phyloP scores from a whole-genome alignment of 2,113 vertebrate species.

The human region GRCh38 chr12:125723001-125723500 shows the following conservation, averaged over 20 bases:
- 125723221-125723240: not conserved
- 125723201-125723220: not conserved
- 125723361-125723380: no score
- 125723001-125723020: rapidly evolving
- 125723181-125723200: rapidly evolving
- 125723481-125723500: not conserved
- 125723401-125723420: not conserved
- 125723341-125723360: not conserved
- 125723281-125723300: not conserved
- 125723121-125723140: not conserved
- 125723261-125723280: not conserved
- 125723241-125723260: not conserved
- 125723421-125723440: not conserved
- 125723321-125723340: not conserved
- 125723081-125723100: not conserved
- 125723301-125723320: not conserved
- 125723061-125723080: rapidly evolving
- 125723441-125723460: not conserved
- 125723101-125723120: no score
- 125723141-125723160: not conserved
- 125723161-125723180: rapidly evolving
- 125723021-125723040: rapidly evolving
- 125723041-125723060: rapidly evolving
- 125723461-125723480: no score
- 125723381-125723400: not conserved